A percentile compares a stretch with the other conserved stretches of the same genome.
phyloP scores from a whole-genome alignment of 2,797 vertebrate species.

The Betta splendens region DNA sequence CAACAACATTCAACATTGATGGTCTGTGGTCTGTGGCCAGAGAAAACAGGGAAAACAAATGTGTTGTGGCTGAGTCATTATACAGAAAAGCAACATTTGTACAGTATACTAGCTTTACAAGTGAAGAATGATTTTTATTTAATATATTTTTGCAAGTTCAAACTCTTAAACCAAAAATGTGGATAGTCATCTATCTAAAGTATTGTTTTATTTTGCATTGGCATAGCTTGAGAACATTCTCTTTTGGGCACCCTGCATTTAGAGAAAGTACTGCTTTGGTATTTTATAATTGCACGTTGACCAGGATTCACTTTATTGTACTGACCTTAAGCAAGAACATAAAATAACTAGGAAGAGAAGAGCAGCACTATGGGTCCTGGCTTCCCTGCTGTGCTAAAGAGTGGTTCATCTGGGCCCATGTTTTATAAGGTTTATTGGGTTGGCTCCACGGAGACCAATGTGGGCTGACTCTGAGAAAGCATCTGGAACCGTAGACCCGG shows the following conservation, averaged over 20 bases:
- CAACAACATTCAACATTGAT: no score
- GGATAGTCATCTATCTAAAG: no score
- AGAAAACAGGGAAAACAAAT: no score
- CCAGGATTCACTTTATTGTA: not conserved
- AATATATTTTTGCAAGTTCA: no score
- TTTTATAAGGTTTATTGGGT: slow-evolving; percentile 44
- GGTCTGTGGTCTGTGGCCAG: no score
- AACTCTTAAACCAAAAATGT: no score
- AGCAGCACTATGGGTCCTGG: slow-evolving; percentile 8
- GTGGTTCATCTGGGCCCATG: slow-evolving; percentile 32
- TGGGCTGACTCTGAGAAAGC: slow-evolving; percentile 42
- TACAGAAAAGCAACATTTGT: no score
- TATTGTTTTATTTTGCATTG: not conserved
- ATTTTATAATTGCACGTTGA: slow-evolving; percentile 5
- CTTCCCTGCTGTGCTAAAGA: slow-evolving; percentile 25
- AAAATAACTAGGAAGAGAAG: slow-evolving; percentile 20
- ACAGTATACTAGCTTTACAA: no score
- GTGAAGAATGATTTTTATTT: no score
- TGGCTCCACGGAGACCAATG: slow-evolving; percentile 32
- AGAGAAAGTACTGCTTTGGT: not conserved
- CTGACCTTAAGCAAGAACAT: slow-evolving; percentile 7
- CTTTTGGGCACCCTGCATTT: not conserved
- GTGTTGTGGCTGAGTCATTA: no score
- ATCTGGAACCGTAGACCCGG: slow-evolving; percentile 23
- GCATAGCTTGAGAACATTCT: not conserved